Evolutionary conservation across 2,113 vertebrate genomes (phyloP).

Genomic region (Pachypanchax playfairii): DNA sequence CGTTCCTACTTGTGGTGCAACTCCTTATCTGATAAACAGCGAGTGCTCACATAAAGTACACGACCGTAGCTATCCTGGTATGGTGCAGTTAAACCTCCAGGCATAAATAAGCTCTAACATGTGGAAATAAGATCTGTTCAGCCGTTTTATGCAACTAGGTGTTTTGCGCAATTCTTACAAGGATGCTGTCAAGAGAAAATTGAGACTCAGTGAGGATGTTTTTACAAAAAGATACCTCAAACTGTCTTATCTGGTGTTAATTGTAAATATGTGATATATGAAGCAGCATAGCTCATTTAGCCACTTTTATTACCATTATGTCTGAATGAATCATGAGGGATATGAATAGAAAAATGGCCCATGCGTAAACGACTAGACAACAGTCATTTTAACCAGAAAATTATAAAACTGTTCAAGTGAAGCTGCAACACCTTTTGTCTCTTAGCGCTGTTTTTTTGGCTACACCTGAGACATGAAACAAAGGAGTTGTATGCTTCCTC

Average conservation of each 20-base stretch:
- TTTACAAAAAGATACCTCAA: too few species aligned
- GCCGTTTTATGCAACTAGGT: neutral
- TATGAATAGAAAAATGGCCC: neutral
- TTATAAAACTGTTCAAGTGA: too few species aligned
- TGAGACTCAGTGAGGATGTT: too few species aligned
- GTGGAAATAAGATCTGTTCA: neutral
- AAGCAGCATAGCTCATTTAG: neutral
- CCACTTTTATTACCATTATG: neutral
- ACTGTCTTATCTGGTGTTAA: too few species aligned
- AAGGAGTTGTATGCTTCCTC: slow-evolving; percentile 27
- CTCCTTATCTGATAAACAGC: neutral
- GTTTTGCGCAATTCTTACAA: neutral
- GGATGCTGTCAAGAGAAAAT: neutral
- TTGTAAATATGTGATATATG: too few species aligned
- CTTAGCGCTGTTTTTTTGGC: neutral
- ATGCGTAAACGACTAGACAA: neutral
- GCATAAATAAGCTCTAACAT: neutral
- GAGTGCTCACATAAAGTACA: neutral
- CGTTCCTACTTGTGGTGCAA: neutral
- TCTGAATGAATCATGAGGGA: neutral
- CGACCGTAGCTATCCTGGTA: too few species aligned
- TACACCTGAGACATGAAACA: slow-evolving; percentile 40
- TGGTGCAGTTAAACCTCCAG: neutral
- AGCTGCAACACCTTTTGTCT: neutral
- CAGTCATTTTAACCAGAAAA: neutral